Evolutionary conservation across 1,140 invertebrate genomes (phyloP), one percentile per base, ranked within the genome.

Genomic region (Macrosteles quadrilineatus): DNA sequence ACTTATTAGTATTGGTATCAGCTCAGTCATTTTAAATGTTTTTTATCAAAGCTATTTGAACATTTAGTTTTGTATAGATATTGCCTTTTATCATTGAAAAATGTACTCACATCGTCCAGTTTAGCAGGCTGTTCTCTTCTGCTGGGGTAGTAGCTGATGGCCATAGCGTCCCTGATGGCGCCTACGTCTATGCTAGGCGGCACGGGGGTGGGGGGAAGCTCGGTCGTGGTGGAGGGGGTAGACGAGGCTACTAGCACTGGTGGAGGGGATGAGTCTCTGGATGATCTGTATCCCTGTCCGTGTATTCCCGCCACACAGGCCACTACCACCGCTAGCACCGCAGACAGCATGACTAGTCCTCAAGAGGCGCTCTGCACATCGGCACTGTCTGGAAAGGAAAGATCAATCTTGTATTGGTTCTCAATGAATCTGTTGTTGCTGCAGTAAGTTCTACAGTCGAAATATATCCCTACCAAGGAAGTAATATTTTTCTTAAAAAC

Each of bases 81-180:
- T n/a, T n/a, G n/a, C n/a, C n/a, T n/a, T n/a, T n/a, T n/a, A n/a
- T n/a, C n/a, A n/a, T n/a, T n/a, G n/a, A n/a, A n/a, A n/a, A n/a
- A n/a, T n/a, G n/a, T n/a, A 71, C 70, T 67, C 6, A 71, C 70
- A 47, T 71, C 70, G 19, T 71, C 65, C 1, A 59, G 31, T 50
- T 71, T 71, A 9, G 71, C 55, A 1, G 70, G 70, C 43, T 55
- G 63, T 29, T 73, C 72, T n/a, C 67, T 64, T 29, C 72, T 36
- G 59, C 70, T 71, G 30, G 72, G 72, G 53, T 71, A 71, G 70
- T 73, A 73, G 43, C 53, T 69, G 29, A 73, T 71, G n/a, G 70
- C 65, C 70, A 71, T 71, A 21, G 70, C 63, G 50, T 73, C 72
- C 27, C 72, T 66, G 30, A 64, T 50, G 19, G 67, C 55, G 30